phyloP scores from a whole-genome alignment of 2,797 vertebrate genomes.

The Rhabdophis nuchalis region DNA sequence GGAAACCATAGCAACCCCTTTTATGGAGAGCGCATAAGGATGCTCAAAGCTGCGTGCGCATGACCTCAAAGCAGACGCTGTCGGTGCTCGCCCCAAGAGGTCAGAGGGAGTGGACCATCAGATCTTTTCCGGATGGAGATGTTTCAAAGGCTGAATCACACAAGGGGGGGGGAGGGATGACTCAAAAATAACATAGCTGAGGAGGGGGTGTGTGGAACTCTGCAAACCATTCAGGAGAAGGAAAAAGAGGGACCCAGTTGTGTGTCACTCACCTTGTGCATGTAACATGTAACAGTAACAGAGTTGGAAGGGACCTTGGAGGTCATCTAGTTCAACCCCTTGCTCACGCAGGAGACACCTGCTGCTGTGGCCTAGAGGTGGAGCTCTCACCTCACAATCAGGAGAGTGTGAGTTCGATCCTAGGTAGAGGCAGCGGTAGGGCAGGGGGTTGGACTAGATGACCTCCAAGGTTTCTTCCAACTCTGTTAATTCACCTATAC shows the following conservation, averaged over 20 bases:
- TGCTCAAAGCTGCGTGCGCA: background rate
- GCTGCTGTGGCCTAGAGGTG: no score
- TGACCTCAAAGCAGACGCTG: background rate
- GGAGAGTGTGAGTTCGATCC: no score
- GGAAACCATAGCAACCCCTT: constrained; percentile 25
- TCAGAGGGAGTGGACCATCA: background rate
- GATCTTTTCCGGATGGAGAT: background rate
- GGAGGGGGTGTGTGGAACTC: background rate
- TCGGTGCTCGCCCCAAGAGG: background rate
- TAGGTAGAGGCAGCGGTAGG: no score
- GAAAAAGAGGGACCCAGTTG: background rate
- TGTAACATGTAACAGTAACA: no score
- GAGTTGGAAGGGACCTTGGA: no score
- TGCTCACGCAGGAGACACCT: no score
- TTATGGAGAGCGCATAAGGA: constrained; percentile 17
- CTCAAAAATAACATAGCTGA: background rate
- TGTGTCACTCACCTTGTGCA: background rate
- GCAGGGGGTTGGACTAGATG: no score
- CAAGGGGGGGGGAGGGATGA: constrained; percentile 1
- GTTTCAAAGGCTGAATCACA: background rate
- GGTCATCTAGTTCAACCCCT: no score
- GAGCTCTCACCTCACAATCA: no score
- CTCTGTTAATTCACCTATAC: no score
- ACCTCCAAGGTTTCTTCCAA: no score
- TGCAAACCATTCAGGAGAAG: background rate